These are phyloP conservation scores for Eupithecia inturbata DNA, from an alignment of 2,888 invertebrate species.

Conservation along the genomic window DNA sequence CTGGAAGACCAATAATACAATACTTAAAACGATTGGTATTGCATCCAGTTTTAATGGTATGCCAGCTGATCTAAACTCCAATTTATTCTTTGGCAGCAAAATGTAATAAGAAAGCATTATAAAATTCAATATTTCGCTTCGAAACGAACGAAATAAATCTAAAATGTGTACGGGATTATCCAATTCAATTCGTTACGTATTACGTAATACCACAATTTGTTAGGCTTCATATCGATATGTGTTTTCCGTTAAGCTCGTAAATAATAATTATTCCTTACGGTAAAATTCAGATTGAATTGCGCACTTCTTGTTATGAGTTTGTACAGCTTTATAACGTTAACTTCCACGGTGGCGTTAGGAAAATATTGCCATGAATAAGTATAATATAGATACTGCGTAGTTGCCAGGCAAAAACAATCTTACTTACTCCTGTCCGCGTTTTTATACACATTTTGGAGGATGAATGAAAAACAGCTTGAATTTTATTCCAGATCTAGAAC, in stretches of 20 bases:
- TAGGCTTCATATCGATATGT: conserved; percentile 40
- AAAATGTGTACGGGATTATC: conserved; percentile 25
- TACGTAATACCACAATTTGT: conserved; percentile 44
- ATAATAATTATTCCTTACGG: conserved; percentile 17
- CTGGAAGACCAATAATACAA: neutral
- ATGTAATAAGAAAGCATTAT: conserved; percentile 24
- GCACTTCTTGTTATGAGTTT: neutral
- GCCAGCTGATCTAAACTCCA: neutral
- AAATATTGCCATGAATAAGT: neutral
- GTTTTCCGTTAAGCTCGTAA: conserved; percentile 27
- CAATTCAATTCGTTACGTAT: conserved; percentile 26
- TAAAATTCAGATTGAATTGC: neutral
- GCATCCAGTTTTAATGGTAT: neutral
- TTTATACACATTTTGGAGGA: no score
- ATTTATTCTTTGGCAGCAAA: conserved; percentile 14
- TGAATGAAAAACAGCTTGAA: no score
- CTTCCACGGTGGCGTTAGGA: neutral
- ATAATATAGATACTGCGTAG: no score
- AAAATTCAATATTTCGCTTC: conserved; percentile 24
- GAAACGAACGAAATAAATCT: conserved; percentile 23
- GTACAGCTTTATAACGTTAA: neutral
- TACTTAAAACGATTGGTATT: neutral
- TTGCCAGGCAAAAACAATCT: no score
- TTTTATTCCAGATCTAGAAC: no score
- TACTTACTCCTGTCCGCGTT: no score